These are phyloP conservation scores for Paradoxurus hermaphroditus DNA, from an alignment of 2,113 vertebrate genomes.

Conservation along the genomic window DNA sequence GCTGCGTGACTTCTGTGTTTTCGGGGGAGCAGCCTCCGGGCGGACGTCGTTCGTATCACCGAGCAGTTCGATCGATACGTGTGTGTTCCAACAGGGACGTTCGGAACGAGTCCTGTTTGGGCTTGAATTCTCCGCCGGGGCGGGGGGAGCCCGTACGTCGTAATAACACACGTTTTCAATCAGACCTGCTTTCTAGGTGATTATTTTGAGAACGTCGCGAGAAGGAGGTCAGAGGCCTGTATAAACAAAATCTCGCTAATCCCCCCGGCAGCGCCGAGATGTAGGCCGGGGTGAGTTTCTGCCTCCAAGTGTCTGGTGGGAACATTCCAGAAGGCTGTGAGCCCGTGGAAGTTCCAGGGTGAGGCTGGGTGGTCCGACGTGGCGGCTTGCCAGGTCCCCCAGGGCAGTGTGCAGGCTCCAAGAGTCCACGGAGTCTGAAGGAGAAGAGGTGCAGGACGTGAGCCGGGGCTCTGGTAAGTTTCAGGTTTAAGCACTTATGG, in stretches of 20 bases:
- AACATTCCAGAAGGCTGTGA: rapidly evolving
- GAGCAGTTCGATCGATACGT: rapidly evolving
- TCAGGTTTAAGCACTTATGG: background rate
- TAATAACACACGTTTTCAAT: rapidly evolving
- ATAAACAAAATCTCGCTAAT: background rate
- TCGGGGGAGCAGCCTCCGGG: rapidly evolving
- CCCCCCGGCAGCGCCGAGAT: rapidly evolving
- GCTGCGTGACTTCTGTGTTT: rapidly evolving
- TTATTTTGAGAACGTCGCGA: rapidly evolving
- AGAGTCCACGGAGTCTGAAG: rapidly evolving
- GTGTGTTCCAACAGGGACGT: rapidly evolving
- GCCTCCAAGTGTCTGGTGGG: rapidly evolving
- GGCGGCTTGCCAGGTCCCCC: background rate
- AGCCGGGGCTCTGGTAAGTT: rapidly evolving
- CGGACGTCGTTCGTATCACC: rapidly evolving
- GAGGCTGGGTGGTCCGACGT: rapidly evolving
- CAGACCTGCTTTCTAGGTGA: background rate
- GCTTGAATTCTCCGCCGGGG: rapidly evolving
- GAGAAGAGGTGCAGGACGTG: rapidly evolving
- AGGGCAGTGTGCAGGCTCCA: rapidly evolving
- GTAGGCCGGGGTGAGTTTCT: background rate
- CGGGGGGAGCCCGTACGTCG: rapidly evolving
- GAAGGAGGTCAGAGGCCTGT: background rate
- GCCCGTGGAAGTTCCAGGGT: rapidly evolving
- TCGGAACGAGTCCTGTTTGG: rapidly evolving